Evolutionary conservation across 2,797 vertebrate genomes (phyloP).

Genomic region (Hypotaenidia okinawae): DNA sequence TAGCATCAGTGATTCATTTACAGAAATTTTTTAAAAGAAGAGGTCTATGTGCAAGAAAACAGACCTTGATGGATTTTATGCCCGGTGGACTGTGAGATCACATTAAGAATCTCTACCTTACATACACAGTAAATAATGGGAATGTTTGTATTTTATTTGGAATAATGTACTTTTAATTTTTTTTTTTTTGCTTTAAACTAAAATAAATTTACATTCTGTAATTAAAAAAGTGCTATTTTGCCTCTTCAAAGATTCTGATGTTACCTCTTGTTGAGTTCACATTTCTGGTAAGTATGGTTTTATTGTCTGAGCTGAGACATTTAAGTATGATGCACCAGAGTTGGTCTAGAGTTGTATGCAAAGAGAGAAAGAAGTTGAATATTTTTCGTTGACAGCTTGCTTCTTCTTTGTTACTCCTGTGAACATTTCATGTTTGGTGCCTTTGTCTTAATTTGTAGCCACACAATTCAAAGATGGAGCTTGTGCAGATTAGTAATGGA

Average conservation of each 20-base stretch:
- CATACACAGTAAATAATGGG: background rate
- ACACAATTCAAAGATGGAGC: background rate
- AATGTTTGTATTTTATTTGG: background rate
- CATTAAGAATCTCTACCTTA: slow-evolving; percentile 7
- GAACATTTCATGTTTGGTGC: background rate
- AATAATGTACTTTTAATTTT: background rate
- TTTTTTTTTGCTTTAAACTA: background rate
- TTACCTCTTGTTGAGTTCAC: background rate
- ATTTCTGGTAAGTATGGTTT: background rate
- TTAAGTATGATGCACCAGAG: background rate
- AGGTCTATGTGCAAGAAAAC: background rate
- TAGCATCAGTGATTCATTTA: background rate
- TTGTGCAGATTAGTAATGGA: background rate
- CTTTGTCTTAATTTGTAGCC: background rate
- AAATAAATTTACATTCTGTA: background rate
- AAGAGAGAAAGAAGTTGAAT: background rate
- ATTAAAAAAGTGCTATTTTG: background rate
- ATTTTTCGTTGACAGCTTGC: background rate
- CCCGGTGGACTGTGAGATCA: background rate
- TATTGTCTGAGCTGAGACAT: background rate
- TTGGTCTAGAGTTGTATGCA: accelerated
- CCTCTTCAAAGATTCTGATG: background rate
- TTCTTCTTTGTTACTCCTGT: background rate
- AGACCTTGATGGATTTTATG: background rate
- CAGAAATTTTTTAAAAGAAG: slow-evolving; percentile 38